Evolutionary conservation across 2,113 vertebrate species (phyloP).

Genomic region (Grallaria varia): DNA sequence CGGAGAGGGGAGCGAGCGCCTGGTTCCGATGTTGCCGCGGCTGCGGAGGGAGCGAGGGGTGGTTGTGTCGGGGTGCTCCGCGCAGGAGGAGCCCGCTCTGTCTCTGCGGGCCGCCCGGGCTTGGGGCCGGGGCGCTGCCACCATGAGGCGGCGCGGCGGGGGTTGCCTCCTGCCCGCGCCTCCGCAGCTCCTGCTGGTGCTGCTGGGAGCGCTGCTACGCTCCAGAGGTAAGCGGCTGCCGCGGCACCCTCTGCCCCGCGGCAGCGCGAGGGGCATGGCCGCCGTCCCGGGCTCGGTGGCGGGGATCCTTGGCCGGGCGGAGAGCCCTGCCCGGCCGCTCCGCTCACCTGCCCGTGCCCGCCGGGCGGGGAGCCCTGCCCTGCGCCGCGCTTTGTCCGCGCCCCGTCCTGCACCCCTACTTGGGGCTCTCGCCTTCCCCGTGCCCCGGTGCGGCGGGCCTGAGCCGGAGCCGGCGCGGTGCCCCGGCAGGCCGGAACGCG

Average conservation of each 20-base stretch:
- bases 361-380: neutral
- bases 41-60: constrained; percentile 10
- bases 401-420: neutral
- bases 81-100: neutral
- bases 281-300: neutral
- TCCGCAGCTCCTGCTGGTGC: constrained; percentile 46
- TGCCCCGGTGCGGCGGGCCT: neutral
- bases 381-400: neutral
- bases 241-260: neutral
- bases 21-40: constrained; percentile 39
- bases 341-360: neutral
- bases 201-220: constrained; percentile 67
- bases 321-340: neutral
- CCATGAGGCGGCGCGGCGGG: constrained; percentile 68
- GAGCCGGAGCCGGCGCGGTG: neutral
- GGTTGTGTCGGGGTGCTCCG: neutral
- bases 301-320: neutral
- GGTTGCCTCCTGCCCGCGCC: constrained; percentile 2
- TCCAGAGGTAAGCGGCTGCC: constrained; percentile 68
- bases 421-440: neutral
- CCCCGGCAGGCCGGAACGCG: neutral
- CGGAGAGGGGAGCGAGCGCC: constrained; percentile 53
- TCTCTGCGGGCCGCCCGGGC: neutral
- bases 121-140: constrained; percentile 31
- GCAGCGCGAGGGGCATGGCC: neutral